Base-by-base conservation (phyloP, 2,888 invertebrate genomes). In the Ctenicera cuprea region DNA sequence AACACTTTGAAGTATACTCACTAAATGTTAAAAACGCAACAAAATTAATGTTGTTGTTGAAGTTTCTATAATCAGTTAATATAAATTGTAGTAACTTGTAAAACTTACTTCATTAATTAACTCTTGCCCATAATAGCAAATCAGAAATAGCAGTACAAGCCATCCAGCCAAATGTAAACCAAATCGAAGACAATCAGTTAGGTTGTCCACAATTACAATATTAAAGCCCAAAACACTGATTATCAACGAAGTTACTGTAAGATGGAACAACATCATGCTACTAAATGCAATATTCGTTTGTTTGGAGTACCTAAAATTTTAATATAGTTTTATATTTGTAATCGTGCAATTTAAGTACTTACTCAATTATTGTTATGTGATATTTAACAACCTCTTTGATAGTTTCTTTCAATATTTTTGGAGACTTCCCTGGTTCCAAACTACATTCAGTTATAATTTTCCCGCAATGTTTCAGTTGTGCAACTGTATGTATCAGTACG, bases 81-180 rank as follows among this genome's bases (percentile, higher is more conserved):
- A n/a, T 38, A 38, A 2, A 38, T 38, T 38, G 1, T 38, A 38
- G 12, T 11, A 38, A 11, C 38, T 12, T 8, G 1, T 11, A 12
- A 12, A 11, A 12, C 18, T 48, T 74, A 81, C 82, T 75, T 82
- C 82, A 59, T 81, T 78, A 38, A 81, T 81, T 64, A 82, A 66
- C 38, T 77, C 71, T 71, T 82, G 81, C n/a, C 81, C 81, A 50
- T 78, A 81, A 48, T 79, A 79, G 33, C 81, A 81, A 30, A 80
- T 71, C 16, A 81, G 62, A 18, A 79, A 75, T 3, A 82, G 69
- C 7, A 82, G 66, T 18, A 78, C 74, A 12, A 81, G 20, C 82
- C 82, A 82, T 33, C 82, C 82, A 26, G 70, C 26, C 45, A 82
- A 72, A 71, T 82, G 82, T 48, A 81, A 62, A 33, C 64, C 66